A percentile compares a stretch with the other conserved stretches of the same genome.
These are phyloP conservation scores for Lasioglossum figueresi DNA, from an alignment of 2,888 invertebrate species.

Conservation along the genomic window DNA sequence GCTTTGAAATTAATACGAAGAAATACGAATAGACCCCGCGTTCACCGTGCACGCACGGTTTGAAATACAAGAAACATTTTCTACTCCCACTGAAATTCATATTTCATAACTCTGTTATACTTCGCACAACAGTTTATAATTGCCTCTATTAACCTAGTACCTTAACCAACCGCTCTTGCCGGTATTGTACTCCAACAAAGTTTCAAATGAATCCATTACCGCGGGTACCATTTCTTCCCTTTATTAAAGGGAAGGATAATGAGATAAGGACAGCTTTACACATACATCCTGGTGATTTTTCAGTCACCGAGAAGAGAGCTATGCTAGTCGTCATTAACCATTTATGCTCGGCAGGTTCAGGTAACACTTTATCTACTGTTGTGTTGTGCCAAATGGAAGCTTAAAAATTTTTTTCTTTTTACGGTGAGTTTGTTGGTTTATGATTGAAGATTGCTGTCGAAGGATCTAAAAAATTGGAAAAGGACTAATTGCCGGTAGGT, in stretches of 20 bases:
- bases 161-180: not conserved
- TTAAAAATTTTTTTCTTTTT: no score
- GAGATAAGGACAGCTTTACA: not conserved
- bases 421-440: no score
- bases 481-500: no score
- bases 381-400: no score
- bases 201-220: not conserved
- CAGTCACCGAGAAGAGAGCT: not conserved
- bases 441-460: no score
- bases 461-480: no score
- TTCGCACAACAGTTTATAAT: not conserved
- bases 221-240: not conserved
- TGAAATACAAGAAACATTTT: not conserved
- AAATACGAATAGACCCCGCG: not conserved
- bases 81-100: not conserved
- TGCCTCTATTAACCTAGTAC: not conserved
- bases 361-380: no score
- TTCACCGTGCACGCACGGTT: not conserved
- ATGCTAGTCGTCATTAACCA: not conserved
- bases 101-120: not conserved
- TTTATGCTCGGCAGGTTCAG: no score
- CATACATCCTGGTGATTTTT: not conserved
- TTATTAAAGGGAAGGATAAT: not conserved
- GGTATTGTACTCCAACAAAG: not conserved
- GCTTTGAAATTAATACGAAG: constrained; percentile 2